Evolutionary conservation across 1,140 invertebrate species (phyloP), one percentile per base, ranked within the genome.

Genomic region (Drosophila suzukii): DNA sequence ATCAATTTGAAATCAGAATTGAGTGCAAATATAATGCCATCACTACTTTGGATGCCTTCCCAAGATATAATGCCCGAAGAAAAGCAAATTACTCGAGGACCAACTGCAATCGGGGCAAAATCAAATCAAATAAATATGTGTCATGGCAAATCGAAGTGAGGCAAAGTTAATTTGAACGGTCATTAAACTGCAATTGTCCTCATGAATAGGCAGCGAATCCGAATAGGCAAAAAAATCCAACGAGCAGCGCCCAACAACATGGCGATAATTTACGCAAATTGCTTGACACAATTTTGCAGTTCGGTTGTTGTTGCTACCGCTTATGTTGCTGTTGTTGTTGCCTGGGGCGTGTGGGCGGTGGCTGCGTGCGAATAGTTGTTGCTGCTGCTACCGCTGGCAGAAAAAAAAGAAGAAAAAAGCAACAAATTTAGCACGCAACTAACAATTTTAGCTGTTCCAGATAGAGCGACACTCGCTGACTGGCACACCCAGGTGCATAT

Each of bases 231-330:
- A 54, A 59, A 20, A 20, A 58, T 27, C 20, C 34, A 56, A 44
- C 60, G 47, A 66, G 57, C 41, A 62, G 54, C 59, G 68, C 27
- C 71, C 67, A 73, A 54, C 66, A 51, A 46, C 61, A 67, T 67
- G 67, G 76, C 80, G 81, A 77, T 88, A 89, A 88, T 88, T 83
- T 89, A 89, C 84, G 84, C 84, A 89, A 89, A 89, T 89, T 89
- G 84, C 85, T 89, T 89, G 84, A 89, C 84, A 89, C 84, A 84
- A 89, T 89, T 89, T 88, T 67, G 41, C 34, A 65, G 51, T 47
- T 13, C 57, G 50, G 20, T 56, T 55, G 30, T 65, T 65, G 56
- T 30, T 73, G 39, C 50, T 54, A 36, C 38, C 47, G 59, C 24
- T 55, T 38, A 44, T 43, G 63, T 51, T 76, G 53, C 49, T 53